A percentile compares a stretch with the other conserved stretches of the same genome.
Conservation (phyloP, 2,113 vertebrate genomes). For the Aldabrachelys gigantea region DNA sequence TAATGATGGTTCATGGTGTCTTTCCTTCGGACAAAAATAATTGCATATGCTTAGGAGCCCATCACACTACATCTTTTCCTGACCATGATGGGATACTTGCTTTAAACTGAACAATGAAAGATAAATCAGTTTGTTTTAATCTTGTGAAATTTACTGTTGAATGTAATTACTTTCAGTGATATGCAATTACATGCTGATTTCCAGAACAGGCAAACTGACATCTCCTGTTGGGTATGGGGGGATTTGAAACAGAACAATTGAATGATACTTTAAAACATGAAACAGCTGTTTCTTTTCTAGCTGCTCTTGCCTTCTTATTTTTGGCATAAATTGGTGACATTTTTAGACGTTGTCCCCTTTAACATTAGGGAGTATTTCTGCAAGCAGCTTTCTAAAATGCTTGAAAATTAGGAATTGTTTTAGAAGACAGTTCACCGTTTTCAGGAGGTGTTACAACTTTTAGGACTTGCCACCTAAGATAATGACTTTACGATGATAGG, state of each 20-base stretch:
- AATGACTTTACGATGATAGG: background rate
- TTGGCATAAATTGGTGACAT: slow-evolving; percentile 13
- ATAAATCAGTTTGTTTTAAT: slow-evolving; percentile 69
- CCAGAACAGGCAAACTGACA: slow-evolving; percentile 43
- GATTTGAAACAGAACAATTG: slow-evolving; percentile 46
- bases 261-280: slow-evolving; percentile 50
- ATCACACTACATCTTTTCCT: background rate
- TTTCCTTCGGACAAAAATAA: background rate
- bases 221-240: slow-evolving; percentile 42
- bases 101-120: background rate
- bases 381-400: slow-evolving; percentile 29
- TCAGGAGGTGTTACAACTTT: background rate
- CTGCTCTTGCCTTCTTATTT: slow-evolving; percentile 42
- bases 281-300: slow-evolving; percentile 70
- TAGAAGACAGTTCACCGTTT: background rate
- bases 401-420: background rate
- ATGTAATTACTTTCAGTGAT: slow-evolving; percentile 67
- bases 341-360: slow-evolving; percentile 26
- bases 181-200: slow-evolving; percentile 54
- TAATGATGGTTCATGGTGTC: slow-evolving; percentile 6
- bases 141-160: slow-evolving; percentile 59
- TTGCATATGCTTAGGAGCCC: slow-evolving; percentile 32
- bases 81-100: background rate
- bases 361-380: slow-evolving; percentile 9
- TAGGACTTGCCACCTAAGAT: background rate